phyloP scores from a whole-genome alignment of 2,888 invertebrate species.

The Slavum lentiscoides region DNA sequence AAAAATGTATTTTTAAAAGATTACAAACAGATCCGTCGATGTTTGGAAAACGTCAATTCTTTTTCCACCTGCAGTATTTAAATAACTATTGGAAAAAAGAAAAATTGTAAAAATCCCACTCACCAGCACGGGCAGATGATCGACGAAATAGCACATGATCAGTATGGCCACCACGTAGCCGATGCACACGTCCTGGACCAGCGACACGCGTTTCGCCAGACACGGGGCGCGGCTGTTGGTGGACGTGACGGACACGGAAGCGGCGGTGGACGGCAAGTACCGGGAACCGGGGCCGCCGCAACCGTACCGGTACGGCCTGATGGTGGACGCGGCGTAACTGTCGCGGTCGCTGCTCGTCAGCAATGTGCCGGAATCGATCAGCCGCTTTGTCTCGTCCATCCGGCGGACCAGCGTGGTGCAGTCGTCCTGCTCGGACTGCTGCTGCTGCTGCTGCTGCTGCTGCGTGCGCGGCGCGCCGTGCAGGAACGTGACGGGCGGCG shows the following conservation, averaged over 20 bases:
- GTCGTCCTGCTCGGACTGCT: slow-evolving; percentile 21
- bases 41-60: no score
- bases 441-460: background rate
- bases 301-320: slow-evolving; percentile 27
- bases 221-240: slow-evolving; percentile 57
- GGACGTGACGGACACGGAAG: slow-evolving; percentile 57
- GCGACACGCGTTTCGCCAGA: slow-evolving; percentile 51
- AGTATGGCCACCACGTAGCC: slow-evolving; percentile 63
- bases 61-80: no score
- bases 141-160: slow-evolving; percentile 65
- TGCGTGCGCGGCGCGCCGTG: slow-evolving; percentile 54
- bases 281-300: slow-evolving; percentile 13
- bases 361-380: slow-evolving; percentile 24
- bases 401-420: slow-evolving; percentile 37
- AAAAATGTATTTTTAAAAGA: no score
- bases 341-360: slow-evolving; percentile 25
- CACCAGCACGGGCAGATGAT: slow-evolving; percentile 67
- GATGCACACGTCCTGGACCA: slow-evolving; percentile 60
- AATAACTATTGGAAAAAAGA: no score
- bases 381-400: slow-evolving; percentile 54
- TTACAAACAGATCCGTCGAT: no score
- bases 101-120: slow-evolving; percentile 59
- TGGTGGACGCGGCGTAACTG: slow-evolving; percentile 42
- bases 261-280: slow-evolving; percentile 55
- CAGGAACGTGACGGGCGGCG: slow-evolving; percentile 54